phyloP scores from a whole-genome alignment of 1,140 invertebrate species.

The Drosophila ananassae region DNA sequence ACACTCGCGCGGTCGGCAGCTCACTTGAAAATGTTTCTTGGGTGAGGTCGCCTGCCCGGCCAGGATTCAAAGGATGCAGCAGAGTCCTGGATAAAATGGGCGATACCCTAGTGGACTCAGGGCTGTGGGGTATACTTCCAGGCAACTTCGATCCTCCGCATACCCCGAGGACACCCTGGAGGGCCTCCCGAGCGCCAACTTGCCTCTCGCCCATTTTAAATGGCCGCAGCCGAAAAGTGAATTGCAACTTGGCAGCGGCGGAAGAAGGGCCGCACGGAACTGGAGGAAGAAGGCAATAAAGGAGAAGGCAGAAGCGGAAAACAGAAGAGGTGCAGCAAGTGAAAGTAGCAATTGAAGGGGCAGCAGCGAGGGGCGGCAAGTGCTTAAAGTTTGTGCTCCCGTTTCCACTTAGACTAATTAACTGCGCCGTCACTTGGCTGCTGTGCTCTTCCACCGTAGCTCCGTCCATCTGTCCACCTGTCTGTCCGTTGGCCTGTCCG shows the following conservation, averaged over 20 bases:
- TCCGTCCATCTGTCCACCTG: neutral
- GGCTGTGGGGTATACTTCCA: neutral
- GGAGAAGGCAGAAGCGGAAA: neutral
- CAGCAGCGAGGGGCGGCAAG: conserved; percentile 48
- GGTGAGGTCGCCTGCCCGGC: neutral
- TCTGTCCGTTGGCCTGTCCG: neutral
- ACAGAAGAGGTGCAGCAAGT: conserved; percentile 34
- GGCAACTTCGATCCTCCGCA: neutral
- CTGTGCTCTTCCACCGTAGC: conserved; percentile 16
- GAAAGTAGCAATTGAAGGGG: conserved; percentile 56
- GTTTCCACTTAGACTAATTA: conserved; percentile 82
- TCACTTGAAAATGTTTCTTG: conserved; percentile 8
- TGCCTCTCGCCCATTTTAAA: conserved; percentile 65
- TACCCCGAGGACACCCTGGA: conserved; percentile 1
- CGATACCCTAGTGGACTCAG: conserved; percentile 1
- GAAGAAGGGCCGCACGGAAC: conserved; percentile 23
- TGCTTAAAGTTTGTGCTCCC: conserved; percentile 74
- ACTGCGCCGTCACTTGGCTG: conserved; percentile 75
- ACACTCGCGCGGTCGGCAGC: conserved; percentile 14
- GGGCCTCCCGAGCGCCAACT: conserved; percentile 33
- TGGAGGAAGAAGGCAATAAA: neutral
- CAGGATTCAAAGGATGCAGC: neutral
- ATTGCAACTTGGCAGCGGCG: conserved; percentile 46
- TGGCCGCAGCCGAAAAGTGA: conserved; percentile 46
- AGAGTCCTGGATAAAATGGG: neutral